Base-by-base conservation (phyloP, 2,797 vertebrate species). In the Notamacropus eugenii region DNA sequence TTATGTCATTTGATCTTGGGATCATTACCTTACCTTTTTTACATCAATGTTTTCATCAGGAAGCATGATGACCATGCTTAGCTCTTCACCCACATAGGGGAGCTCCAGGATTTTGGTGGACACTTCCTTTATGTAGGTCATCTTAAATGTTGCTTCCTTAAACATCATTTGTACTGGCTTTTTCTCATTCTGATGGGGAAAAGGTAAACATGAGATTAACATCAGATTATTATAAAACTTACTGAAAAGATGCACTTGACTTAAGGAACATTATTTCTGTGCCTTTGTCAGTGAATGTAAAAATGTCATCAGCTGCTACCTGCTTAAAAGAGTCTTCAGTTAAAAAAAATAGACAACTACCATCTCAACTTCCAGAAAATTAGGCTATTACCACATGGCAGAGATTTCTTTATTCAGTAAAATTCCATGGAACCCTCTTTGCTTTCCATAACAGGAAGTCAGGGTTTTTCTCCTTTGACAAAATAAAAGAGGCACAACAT, bases 31-130 rank as follows among this genome's bases (percentile, higher is more conserved):
- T 98, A 99, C 99, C 91, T 96, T 98, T 97, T 99, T 98, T 97
- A 99, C 98, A 28, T 99, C 99, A 11, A 98, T 97, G 0, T 99
- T 99, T 0, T 98, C 93, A n/a, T 98, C 95, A 0, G 99, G 99
- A 9, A 99, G 99, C 95, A 99, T 92, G 94, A 99, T 98, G 91
- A 99, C 55, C 99, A 99, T 99, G 97, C 99, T 99, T 74, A 99
- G 98, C 16, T 99, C 99, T 0, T 98, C 95, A 1, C 97, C 98
- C 0, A 95, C 87, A 10, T 99, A 99, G 0, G 99, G 99, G 52
- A 99, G 93, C 98, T 99, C 99, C 34, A 99, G 98, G 97, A 99
- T 96, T 98, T 99, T 98, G 40, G 98, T 99, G 92, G 93, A 91
- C 13, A 97, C 57, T 5, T 99, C 99, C 0, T 98, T 94, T 57